phyloP scores from a whole-genome alignment of 2,113 vertebrate genomes.

The Protobothrops flavoviridis region DNA sequence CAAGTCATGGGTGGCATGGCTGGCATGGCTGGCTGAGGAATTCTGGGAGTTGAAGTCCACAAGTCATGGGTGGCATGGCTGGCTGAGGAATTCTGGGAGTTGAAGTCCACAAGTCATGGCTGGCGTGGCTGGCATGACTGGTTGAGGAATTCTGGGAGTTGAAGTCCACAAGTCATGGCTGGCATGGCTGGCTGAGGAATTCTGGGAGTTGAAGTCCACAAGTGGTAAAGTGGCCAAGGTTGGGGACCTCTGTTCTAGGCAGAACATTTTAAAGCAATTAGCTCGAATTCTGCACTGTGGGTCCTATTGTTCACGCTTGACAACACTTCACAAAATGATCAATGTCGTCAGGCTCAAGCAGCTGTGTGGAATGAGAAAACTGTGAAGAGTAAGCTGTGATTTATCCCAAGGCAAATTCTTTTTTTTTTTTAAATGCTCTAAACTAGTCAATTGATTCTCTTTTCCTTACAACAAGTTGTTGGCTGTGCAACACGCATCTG shows the following conservation, averaged over 20 bases:
- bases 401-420: background rate
- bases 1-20: too few species aligned
- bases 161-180: too few species aligned
- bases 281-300: background rate
- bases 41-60: too few species aligned
- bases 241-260: background rate
- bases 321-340: background rate
- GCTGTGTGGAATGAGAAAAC: background rate
- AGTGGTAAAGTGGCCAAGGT: too few species aligned
- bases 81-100: background rate
- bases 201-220: too few species aligned
- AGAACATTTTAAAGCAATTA: background rate
- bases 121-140: too few species aligned
- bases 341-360: background rate
- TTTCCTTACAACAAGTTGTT: background rate
- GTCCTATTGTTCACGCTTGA: background rate
- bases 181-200: too few species aligned
- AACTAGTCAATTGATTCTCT: background rate
- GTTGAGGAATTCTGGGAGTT: too few species aligned
- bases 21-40: too few species aligned
- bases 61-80: background rate
- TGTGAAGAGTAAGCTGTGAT: background rate
- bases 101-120: background rate
- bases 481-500: background rate
- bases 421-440: background rate